Evolutionary conservation across 1,140 invertebrate genomes (phyloP).

Genomic region (Augochlora pura): DNA sequence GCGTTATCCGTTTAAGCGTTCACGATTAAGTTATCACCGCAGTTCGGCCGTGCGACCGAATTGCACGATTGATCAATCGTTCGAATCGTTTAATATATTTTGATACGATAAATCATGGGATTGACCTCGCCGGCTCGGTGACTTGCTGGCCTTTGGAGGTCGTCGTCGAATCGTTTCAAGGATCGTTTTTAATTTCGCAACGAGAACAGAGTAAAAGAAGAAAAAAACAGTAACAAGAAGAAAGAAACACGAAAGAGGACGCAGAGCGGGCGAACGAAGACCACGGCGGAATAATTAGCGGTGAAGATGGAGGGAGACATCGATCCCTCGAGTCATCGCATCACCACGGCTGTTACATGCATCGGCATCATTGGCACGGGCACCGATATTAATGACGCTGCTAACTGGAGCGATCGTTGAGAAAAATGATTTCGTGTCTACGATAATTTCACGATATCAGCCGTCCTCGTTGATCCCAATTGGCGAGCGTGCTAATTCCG

Average conservation of each 20-base stretch:
- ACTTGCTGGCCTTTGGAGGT: background rate
- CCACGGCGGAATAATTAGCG: too few relatives aligned
- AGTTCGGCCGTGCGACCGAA: conserved; percentile 16
- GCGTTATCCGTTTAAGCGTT: conserved; percentile 1
- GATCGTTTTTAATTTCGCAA: too few relatives aligned
- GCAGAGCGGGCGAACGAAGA: too few relatives aligned
- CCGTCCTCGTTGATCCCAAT: conserved; percentile 4
- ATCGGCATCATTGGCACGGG: too few relatives aligned
- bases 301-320: too few relatives aligned
- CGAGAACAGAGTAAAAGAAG: too few relatives aligned
- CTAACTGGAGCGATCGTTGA: background rate
- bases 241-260: too few relatives aligned
- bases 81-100: conserved; percentile 37
- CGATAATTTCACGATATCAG: conserved; percentile 29
- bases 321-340: too few relatives aligned
- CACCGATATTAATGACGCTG: background rate
- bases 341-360: too few relatives aligned
- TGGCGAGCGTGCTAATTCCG: conserved; percentile 30
- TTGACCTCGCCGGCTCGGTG: conserved; percentile 20
- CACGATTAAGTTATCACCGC: conserved; percentile 25
- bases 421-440: background rate
- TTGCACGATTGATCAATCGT: conserved; percentile 33
- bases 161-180: background rate
- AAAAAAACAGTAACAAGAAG: too few relatives aligned
- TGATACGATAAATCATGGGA: conserved; percentile 23